phyloP scores from a whole-genome alignment of 1,140 invertebrate genomes.

The Eriocheir sinensis region DNA sequence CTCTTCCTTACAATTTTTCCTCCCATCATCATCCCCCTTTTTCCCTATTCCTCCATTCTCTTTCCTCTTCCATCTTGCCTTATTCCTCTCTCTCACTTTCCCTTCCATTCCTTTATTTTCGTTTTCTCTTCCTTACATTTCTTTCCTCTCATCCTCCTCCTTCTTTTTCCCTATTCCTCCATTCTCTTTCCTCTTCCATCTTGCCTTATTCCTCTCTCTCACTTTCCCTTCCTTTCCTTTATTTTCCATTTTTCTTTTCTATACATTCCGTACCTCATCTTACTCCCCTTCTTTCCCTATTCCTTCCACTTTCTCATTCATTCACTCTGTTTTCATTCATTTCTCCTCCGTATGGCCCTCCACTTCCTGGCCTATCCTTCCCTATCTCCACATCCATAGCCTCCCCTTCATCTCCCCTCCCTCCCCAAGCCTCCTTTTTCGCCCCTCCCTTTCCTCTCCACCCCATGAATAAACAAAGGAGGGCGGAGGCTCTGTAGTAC shows the following conservation, averaged over 20 bases:
- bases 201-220: too few species aligned
- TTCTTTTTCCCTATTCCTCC: not conserved
- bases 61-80: too few species aligned
- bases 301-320: too few species aligned
- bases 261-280: too few species aligned
- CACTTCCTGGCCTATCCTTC: not conserved
- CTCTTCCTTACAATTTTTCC: not conserved
- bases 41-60: not conserved
- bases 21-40: not conserved
- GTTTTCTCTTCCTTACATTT: not conserved
- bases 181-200: not conserved
- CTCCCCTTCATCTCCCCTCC: not conserved
- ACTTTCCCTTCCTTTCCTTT: too few species aligned
- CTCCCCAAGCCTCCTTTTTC: not conserved
- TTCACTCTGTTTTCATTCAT: too few species aligned
- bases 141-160: not conserved
- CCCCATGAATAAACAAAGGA: not conserved
- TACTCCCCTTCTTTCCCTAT: too few species aligned
- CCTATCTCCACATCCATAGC: not conserved
- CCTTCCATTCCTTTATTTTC: too few species aligned
- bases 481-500: not conserved
- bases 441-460: not conserved
- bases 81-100: too few species aligned
- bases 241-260: too few species aligned
- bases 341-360: not conserved